Conservation (phyloP, 2,888 invertebrate genomes). For the Drosophila nr. perissopoda region DNA sequence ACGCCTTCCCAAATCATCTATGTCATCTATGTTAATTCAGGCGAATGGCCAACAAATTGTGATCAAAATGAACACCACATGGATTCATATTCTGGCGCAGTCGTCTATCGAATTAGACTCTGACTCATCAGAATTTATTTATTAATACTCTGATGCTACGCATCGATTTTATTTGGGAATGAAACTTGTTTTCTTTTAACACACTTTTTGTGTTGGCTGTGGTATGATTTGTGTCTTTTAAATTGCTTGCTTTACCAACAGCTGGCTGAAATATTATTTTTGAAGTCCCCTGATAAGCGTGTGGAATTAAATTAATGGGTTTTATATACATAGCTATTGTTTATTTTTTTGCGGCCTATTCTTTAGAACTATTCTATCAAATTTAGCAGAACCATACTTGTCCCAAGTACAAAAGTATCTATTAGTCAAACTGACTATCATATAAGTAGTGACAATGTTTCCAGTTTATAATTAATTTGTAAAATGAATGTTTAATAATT, state of each 20-base stretch:
- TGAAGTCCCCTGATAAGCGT: conserved; percentile 54
- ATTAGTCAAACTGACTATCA: not conserved
- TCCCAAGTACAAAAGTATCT: not conserved
- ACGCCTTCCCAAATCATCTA: conserved; percentile 36
- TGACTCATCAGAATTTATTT: conserved; percentile 60
- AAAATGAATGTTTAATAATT: not conserved
- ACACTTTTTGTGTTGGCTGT: conserved; percentile 10
- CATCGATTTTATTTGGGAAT: conserved; percentile 22
- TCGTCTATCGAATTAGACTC: conserved; percentile 17
- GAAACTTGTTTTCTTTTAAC: conserved; percentile 46
- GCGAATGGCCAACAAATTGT: conserved; percentile 33
- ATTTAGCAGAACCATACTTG: not conserved
- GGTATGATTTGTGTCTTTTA: conserved; percentile 72
- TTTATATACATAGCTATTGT: conserved; percentile 16
- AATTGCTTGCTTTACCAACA: conserved; percentile 52
- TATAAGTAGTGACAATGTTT: not conserved
- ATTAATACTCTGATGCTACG: conserved; percentile 22
- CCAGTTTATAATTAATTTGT: not conserved
- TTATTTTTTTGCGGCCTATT: not conserved
- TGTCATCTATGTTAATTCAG: conserved; percentile 56
- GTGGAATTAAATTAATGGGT: conserved; percentile 53
- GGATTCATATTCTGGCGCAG: conserved; percentile 36
- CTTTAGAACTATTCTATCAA: not conserved
- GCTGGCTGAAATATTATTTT: conserved; percentile 50
- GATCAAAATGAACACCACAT: conserved; percentile 10